Base-by-base conservation (phyloP, 2,113 vertebrate genomes). In the Lagopus leucura region DNA sequence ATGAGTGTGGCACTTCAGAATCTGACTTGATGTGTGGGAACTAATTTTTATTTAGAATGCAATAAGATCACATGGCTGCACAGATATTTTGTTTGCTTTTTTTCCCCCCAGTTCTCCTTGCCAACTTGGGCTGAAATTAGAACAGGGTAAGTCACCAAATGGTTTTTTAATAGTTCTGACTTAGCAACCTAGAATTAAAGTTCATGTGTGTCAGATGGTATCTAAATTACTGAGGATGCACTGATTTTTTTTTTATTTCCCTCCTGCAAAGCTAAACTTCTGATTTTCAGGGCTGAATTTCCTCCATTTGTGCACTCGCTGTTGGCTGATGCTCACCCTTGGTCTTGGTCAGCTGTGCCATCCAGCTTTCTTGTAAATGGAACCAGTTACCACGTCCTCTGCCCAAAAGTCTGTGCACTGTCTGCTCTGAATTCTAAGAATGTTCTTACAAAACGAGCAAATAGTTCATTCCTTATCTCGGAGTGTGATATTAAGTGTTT, bases 41-140 rank as follows among this genome's bases (percentile, higher is more conserved):
- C 78, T 82, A 89, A 91, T 91, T 95, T 92, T 89, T 94, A 93
- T 94, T 94, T 93, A 92, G 78, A 77, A 87, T 71, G 89, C 92
- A 92, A 69, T 27, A 89, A 63, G 48, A 90, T 89, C 96, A 89
- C 71, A 65, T 89, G 83, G 58, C 57, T 45, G 42, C 55, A 67
- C 3, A 87, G 78, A 67, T 89, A 80, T 83, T 89, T 91, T 91
- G 67, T 86, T 94, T 89, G 34, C 25, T 74, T 89, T 84, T 43
- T 6, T 48, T 45, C 43, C 43, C 2, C 66, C n/a, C 43, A 60
- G 7, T 82, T 84, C 60, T 88, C 64, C 70, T 90, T 96, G 66
- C 81, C 84, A 90, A 22, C 90, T 92, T 48, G 34, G 58, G 36
- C 87, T 92, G 91, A 89, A 93, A 93, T 91, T 85, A 93, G 89